Conservation (phyloP, 2,797 vertebrate genomes). For the Nothura maculosa region DNA sequence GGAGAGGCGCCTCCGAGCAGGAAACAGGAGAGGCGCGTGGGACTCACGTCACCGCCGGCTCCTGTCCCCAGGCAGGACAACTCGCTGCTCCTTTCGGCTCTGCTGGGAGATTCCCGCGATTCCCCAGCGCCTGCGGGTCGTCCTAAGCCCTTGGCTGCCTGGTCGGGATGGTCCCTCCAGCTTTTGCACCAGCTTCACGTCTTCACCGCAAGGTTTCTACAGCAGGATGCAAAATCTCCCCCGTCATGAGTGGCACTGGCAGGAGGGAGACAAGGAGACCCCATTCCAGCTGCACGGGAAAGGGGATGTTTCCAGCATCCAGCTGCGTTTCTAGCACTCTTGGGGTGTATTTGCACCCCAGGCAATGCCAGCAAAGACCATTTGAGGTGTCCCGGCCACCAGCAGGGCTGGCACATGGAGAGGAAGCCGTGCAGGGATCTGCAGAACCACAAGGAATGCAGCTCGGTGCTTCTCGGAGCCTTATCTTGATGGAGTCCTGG, state of each 20-base stretch:
- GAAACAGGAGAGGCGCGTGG: slow-evolving; percentile 12
- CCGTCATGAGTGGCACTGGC: background rate
- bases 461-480: background rate
- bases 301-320: background rate
- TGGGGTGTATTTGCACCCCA: background rate
- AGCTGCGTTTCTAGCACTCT: background rate
- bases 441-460: slow-evolving; percentile 31
- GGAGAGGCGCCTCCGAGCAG: slow-evolving; percentile 66
- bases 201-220: background rate
- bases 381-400: slow-evolving; percentile 11
- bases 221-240: background rate
- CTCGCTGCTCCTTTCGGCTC: background rate
- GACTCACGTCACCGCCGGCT: slow-evolving; percentile 22
- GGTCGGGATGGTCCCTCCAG: accelerated
- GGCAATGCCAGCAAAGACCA: background rate
- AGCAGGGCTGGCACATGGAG: slow-evolving; percentile 27
- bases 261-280: background rate
- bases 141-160: slow-evolving; percentile 22
- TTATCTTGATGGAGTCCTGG: slow-evolving; percentile 45
- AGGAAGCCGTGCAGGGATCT: slow-evolving; percentile 47
- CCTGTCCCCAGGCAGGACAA: background rate
- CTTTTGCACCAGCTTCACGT: accelerated
- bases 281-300: background rate
- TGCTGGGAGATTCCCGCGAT: background rate
- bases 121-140: background rate